These are phyloP conservation scores for Acrocyrtus sp. DNA, from an alignment of 2,888 invertebrate genomes.

Conservation along the genomic window DNA sequence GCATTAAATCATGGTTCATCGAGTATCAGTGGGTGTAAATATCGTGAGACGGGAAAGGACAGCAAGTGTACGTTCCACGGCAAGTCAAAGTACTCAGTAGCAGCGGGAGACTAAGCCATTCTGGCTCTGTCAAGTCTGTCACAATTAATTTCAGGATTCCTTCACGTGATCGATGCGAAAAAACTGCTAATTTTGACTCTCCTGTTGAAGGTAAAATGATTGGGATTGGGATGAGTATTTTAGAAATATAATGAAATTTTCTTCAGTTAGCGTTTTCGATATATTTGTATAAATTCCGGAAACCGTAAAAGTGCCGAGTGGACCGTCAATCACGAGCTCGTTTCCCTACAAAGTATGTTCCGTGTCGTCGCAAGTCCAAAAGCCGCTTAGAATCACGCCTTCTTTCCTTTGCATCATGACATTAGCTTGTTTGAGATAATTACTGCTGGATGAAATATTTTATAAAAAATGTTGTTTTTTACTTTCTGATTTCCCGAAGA, in stretches of 20 bases:
- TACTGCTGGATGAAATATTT: background rate
- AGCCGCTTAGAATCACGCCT: background rate
- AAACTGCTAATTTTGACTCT: conserved; percentile 40
- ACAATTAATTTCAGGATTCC: conserved; percentile 59
- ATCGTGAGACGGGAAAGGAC: conserved; percentile 56
- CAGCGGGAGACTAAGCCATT: conserved; percentile 61
- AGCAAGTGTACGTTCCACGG: conserved; percentile 58
- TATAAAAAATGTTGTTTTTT: background rate
- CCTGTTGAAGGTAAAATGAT: conserved; percentile 37
- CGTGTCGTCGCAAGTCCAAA: background rate
- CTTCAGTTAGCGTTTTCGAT: too few relatives aligned
- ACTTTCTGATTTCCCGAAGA: background rate
- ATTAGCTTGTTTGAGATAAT: background rate
- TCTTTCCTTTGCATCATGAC: background rate
- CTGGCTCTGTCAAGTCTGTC: conserved; percentile 62
- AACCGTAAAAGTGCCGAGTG: background rate
- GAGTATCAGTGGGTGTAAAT: conserved; percentile 57
- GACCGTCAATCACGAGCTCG: background rate
- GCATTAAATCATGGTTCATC: too few relatives aligned
- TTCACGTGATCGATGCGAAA: conserved; percentile 57
- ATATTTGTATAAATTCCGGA: background rate
- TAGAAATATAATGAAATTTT: too few relatives aligned
- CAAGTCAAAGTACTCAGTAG: conserved; percentile 62
- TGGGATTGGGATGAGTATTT: too few relatives aligned
- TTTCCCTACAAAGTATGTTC: background rate